Evolutionary conservation across 2,888 invertebrate species (phyloP), one percentile per base, ranked within the genome.

Genomic region (Hypsopygia costalis): DNA sequence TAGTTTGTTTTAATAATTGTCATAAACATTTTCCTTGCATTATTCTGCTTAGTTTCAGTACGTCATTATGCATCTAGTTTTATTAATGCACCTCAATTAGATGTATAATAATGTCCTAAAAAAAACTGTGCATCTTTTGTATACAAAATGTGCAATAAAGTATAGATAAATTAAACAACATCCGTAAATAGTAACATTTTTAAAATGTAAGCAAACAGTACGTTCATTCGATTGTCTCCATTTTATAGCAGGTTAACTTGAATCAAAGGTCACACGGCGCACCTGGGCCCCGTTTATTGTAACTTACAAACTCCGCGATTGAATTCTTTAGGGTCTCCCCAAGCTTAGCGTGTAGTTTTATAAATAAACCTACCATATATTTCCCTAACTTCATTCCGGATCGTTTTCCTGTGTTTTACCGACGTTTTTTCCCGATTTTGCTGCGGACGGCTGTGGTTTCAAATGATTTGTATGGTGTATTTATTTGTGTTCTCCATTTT

Each of bases 221-320:
- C 6, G 4, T 6, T 6, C 3, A 21, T 21, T 5, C 21, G 21
- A 21, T 21, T 21, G 21, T 5, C 21, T 6, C 21, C n/a, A 25
- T 25, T n/a, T 25, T 25, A 25, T 25, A 8, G 2, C 6, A 6
- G 21, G 21, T 21, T 21, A 6, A 21, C 25, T 25, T n/a, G 6
- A 25, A 6, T 1, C 25, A 25, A 25, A 25, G 29, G 27, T 28
- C 1, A 11, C 27, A 45, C 40, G 36, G 20, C 25, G 32, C 46
- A 40, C 46, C 21, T 34, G 49, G 46, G 46, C 29, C 9, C 40
- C n/a, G 12, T 49, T 36, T 35, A 5, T 16, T 16, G 35, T 25
- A 44, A 44, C 30, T 44, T 42, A 38, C 34, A 34, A 38, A 33
- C 43, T 29, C 37, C 25, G 6, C 30, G 37, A 46, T 44, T 49